Conservation (phyloP, 2,797 vertebrate genomes). For the Hephaestus fuliginosus region DNA sequence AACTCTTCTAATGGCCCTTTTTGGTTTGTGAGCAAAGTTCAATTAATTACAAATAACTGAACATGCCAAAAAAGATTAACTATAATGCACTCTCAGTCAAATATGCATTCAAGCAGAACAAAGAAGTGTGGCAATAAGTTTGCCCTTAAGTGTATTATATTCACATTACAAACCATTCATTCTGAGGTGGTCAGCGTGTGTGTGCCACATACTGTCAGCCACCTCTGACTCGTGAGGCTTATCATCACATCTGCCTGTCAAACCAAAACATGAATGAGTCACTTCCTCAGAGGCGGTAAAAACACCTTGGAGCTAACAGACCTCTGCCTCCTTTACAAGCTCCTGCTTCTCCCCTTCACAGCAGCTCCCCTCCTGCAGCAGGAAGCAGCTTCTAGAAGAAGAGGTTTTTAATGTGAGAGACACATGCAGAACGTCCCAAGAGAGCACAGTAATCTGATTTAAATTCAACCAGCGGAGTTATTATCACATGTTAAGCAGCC, state of each 20-base stretch:
- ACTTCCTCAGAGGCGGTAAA: slow-evolving; percentile 25
- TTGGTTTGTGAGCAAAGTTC: slow-evolving; percentile 46
- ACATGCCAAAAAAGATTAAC: slow-evolving; percentile 41
- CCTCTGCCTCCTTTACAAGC: slow-evolving; percentile 30
- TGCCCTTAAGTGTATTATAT: slow-evolving; percentile 22
- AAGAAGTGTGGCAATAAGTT: slow-evolving; percentile 21
- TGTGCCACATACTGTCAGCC: background rate
- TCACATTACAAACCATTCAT: slow-evolving; percentile 18
- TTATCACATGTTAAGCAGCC: slow-evolving; percentile 70
- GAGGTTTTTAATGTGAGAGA: slow-evolving; percentile 65
- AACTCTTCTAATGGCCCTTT: slow-evolving; percentile 39
- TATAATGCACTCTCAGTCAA: slow-evolving; percentile 29
- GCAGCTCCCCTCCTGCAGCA: slow-evolving; percentile 41
- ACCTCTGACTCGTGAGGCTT: slow-evolving; percentile 23
- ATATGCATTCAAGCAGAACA: slow-evolving; percentile 42
- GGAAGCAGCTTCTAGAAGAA: slow-evolving; percentile 50
- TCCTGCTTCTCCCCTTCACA: slow-evolving; percentile 29
- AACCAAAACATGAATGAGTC: slow-evolving; percentile 39
- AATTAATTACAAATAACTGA: slow-evolving; percentile 42
- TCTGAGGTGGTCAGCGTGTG: slow-evolving; percentile 17
- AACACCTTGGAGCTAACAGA: slow-evolving; percentile 33
- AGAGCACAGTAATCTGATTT: slow-evolving; percentile 71
- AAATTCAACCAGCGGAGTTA: slow-evolving; percentile 72
- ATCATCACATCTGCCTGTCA: slow-evolving; percentile 45
- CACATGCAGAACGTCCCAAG: slow-evolving; percentile 56